Base-by-base conservation (phyloP, 2,888 invertebrate genomes). In the Parapristionchus giblindavisi region DNA sequence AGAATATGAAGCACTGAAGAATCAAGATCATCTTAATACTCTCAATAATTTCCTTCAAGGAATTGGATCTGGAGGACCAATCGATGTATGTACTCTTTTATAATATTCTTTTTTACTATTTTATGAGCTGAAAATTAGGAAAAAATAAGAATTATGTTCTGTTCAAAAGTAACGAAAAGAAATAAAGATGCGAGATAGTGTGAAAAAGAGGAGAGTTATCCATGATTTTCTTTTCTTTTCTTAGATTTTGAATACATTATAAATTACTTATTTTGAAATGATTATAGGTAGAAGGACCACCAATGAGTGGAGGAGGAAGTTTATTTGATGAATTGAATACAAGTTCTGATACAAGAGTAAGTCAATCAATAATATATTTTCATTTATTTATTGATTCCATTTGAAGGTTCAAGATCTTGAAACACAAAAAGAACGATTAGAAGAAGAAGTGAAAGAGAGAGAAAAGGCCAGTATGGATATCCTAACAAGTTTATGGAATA, bases 1-100 rank as follows among this genome's bases (percentile, higher is more conserved):
- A 87, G 96, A 96, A 88, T 91, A 96, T 56, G 96, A 96, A 89
- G 93, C 89, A 89, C 63, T 65, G n/a, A 61, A 54, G 40, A 74
- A 74, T 32, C 63, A 61, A 40, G 63, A 65, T 40, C 63, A 65
- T 21, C 63, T 65, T 29, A 40, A n/a, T 32, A 43, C 63, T 5
- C 63, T 65, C 14, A 43, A 40, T 4, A 40, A 43, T 14, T 24
- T 65, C 11, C 63, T 65, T 43, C 43, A 27, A 1, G n/a, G 24
- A 17, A 40, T 40, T 3, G 40, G 40, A 0, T 65, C 63, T 5
- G 63, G 63, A 8, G 63, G 43, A 24, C 63, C 51, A 11, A 51
- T 68, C 11, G 36, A 68, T 21, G 56, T 54, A 24, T n/a, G 56
- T 54, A 14, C 17, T 54, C 43, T 17, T 43, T 17, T 43, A 17